Base-by-base conservation (phyloP, 2,888 invertebrate species). In the Drosophila fulvimacula region DNA sequence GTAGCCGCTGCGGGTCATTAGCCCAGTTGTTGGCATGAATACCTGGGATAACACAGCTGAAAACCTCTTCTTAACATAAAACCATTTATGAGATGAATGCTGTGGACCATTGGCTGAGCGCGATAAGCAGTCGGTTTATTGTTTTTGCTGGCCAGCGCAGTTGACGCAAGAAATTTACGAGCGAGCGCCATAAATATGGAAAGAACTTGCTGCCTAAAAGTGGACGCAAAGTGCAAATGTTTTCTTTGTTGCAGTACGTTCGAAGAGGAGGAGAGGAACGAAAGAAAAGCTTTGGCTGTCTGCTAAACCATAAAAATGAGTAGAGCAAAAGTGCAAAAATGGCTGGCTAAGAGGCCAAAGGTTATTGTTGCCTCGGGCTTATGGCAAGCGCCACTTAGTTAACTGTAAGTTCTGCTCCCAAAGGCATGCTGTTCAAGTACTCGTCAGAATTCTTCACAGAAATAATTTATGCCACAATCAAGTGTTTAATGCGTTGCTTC, bases 51-150 rank as follows among this genome's bases (percentile, higher is more conserved):
- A 39, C 11, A 55, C 51, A 39, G 32, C 59, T 62, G 59, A 42
- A 63, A 48, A 48, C 34, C 38, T 30, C 21, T 17, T 21, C 30
- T 17, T 41, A 39, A 27, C 51, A 69, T 66, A 46, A 65, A 76
- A 57, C 27, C 67, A 63, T 79, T 79, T 62, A 64, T 62, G 65
- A 52, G 52, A 39, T 55, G 55, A 55, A 55, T 30, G 30, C 60
- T 56, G 38, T 27, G 70, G 58, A 63, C 61, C 76, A 76, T 73
- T 67, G 82, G 51, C 52, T 41, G 52, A 38, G 34, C 36, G 69
- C 68, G 77, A 77, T 77, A 81, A 81, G 74, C 70, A 65, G 44
- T 38, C 56, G 36, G 63, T 69, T 66, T 82, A 77, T 77, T 77
- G 67, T 77, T 76, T 71, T 67, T 66, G 61, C 36, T 65, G 39